Conservation (phyloP, 2,797 vertebrate genomes). For the Schizopygopsis pylzovi region DNA sequence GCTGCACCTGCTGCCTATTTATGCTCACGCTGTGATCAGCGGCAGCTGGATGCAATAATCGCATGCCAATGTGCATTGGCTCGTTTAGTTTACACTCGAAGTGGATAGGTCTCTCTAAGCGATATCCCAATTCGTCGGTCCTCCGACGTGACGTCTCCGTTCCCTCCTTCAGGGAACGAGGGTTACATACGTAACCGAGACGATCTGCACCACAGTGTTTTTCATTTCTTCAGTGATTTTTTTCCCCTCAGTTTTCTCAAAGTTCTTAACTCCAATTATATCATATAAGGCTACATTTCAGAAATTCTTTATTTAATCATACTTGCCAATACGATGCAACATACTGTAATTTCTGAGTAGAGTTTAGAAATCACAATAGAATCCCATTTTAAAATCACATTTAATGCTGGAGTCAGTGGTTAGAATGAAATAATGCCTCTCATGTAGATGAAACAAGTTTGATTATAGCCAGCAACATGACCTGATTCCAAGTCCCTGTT, state of each 20-base stretch:
- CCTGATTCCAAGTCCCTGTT: background rate
- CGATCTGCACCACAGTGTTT: conserved; percentile 18
- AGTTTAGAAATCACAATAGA: background rate
- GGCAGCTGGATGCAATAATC: too few species aligned
- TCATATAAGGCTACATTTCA: background rate
- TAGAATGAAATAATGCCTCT: background rate
- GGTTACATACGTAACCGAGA: too few species aligned
- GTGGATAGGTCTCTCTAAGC: too few species aligned
- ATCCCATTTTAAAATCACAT: background rate
- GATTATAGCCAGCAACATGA: too few species aligned
- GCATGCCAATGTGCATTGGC: too few species aligned
- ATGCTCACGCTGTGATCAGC: too few species aligned
- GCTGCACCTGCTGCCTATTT: too few species aligned
- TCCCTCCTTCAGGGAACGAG: too few species aligned
- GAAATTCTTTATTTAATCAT: background rate
- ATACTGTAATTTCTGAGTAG: background rate
- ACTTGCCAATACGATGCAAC: background rate
- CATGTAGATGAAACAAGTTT: background rate
- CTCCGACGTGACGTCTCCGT: too few species aligned
- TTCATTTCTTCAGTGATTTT: background rate
- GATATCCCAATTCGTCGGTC: too few species aligned
- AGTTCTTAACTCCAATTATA: background rate
- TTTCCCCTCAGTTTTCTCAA: background rate
- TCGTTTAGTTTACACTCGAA: too few species aligned
- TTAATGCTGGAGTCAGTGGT: background rate